Evolutionary conservation across 2,888 invertebrate genomes (phyloP).

Genomic region (Acronicta aceris): DNA sequence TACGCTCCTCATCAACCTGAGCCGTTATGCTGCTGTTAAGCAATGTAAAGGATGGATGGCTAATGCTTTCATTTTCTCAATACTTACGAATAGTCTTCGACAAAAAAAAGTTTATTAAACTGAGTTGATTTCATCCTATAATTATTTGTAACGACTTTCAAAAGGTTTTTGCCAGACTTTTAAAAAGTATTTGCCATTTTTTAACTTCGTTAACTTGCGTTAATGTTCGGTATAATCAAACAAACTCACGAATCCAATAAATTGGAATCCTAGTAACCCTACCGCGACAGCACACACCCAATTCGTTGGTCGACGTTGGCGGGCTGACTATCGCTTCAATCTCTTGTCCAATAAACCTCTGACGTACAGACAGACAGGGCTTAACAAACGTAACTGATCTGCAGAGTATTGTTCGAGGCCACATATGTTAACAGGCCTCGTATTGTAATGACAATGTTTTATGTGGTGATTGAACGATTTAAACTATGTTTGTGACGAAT

Average conservation of each 20-base stretch:
- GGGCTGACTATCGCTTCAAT: conserved; percentile 81
- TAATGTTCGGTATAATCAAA: conserved; percentile 17
- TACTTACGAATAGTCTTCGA: no score
- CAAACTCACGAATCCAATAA: conserved; percentile 35
- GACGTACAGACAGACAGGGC: conserved; percentile 78
- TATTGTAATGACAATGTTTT: conserved; percentile 60
- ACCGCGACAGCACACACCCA: conserved; percentile 41
- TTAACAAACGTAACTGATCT: conserved; percentile 82
- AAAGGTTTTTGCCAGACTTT: no score
- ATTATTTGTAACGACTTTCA: not conserved
- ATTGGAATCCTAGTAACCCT: conserved; percentile 50
- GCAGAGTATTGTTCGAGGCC: conserved; percentile 76
- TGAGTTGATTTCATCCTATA: no score
- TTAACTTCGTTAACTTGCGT: no score
- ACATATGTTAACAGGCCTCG: conserved; percentile 61
- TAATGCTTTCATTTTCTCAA: no score
- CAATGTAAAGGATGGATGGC: no score
- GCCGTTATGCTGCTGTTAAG: no score
- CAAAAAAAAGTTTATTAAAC: no score
- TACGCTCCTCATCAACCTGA: no score
- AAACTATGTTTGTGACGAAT: conserved; percentile 38
- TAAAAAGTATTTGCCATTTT: no score
- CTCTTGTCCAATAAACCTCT: conserved; percentile 81
- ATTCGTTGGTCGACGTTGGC: conserved; percentile 72
- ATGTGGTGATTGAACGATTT: conserved; percentile 54